Evolutionary conservation across 2,888 invertebrate genomes (phyloP).

Genomic region (Minunthozetes semirufus): DNA sequence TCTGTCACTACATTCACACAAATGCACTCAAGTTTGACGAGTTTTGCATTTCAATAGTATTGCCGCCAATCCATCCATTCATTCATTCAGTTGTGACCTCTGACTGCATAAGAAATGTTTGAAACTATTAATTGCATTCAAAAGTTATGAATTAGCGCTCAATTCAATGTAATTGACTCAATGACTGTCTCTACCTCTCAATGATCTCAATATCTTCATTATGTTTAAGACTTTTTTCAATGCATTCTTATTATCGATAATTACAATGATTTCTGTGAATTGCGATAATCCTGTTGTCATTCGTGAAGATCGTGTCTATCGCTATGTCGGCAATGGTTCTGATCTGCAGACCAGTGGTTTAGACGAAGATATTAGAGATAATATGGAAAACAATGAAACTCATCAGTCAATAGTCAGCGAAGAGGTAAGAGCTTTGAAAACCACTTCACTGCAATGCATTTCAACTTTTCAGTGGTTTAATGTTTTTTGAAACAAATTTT

Average conservation of each 20-base stretch:
- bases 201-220: constrained; percentile 25
- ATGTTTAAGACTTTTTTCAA: constrained; percentile 31
- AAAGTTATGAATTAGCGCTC: background rate
- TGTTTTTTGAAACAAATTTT: too few relatives aligned
- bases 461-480: background rate
- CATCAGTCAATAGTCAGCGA: background rate
- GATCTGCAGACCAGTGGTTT: background rate
- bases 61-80: background rate
- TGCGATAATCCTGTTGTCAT: constrained; percentile 6
- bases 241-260: background rate
- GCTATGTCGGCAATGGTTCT: constrained; percentile 23
- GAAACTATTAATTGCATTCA: background rate
- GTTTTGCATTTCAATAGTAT: constrained; percentile 3
- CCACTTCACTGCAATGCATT: background rate
- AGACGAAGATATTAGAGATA: background rate
- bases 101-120: background rate
- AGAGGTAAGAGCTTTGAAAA: background rate
- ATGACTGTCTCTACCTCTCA: background rate
- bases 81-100: background rate
- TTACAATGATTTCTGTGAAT: constrained; percentile 13
- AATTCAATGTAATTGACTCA: background rate
- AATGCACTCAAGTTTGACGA: constrained; percentile 19
- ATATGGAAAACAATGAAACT: background rate
- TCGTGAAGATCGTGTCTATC: constrained; percentile 12
- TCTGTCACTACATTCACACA: background rate